Base-by-base conservation (phyloP, 2,888 invertebrate species). In the Drosophila pseudotalamancana region DNA sequence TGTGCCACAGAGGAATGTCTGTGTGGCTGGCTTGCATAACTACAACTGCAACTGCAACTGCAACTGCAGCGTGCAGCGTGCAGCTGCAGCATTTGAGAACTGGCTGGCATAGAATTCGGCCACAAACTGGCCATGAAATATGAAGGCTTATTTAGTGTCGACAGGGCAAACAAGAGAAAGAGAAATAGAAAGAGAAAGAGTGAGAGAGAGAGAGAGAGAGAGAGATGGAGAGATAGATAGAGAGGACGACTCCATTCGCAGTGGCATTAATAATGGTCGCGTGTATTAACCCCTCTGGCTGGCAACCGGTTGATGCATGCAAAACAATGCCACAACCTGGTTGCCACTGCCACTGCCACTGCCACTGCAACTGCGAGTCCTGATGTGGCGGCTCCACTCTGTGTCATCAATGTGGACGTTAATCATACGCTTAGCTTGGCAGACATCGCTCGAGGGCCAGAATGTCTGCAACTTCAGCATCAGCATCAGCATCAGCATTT, bases 101-200 rank as follows among this genome's bases (percentile, higher is more conserved):
- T 46, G 60, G 79, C 66, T 59, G 63, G 67, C 84, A 65, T 56
- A 85, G 86, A 84, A 87, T 87, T 87, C 88, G 83, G 83, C 48
- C 25, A 37, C 57, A 66, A 62, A 80, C 55, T 70, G 66, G 83
- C 69, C 80, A 87, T 79, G 83, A 84, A 87, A 84, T 80, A 84
- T 84, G 82, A 87, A 84, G 83, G 88, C 83, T 86, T 84, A 87
- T 85, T 84, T 87, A 84, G 83, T 87, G 88, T 77, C 86, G 83
- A 84, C 88, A 82, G 61, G 68, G 43, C 65, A 48, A 39, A 37
- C 35, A 61, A 18, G 51, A 43, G 16, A 25, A 29, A 54, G n/a
- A 14, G 29, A 5, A n/a, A n/a, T n/a, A n/a, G n/a, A n/a, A n/a
- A n/a, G n/a, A n/a, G n/a, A n/a, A n/a, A n/a, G n/a, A n/a, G n/a